Conservation (phyloP, 2,113 vertebrate genomes). For the Amphilophus citrinellus region DNA sequence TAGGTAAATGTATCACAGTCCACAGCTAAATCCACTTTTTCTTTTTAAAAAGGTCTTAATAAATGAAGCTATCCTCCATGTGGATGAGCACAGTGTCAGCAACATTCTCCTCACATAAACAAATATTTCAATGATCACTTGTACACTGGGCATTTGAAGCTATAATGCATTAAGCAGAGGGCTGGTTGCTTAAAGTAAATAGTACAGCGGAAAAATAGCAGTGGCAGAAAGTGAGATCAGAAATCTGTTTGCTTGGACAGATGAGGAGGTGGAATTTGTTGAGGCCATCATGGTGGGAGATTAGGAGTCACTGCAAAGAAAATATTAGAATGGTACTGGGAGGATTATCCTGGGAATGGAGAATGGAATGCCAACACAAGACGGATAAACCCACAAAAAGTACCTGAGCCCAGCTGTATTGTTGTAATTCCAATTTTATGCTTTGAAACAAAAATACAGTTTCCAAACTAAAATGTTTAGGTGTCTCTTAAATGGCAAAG, state of each 20-base stretch:
- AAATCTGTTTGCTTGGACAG: background rate
- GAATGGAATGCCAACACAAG: conserved; percentile 1
- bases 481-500: background rate
- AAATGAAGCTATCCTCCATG: background rate
- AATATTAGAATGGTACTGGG: background rate
- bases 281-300: background rate
- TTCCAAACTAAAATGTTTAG: background rate
- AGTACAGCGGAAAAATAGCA: background rate
- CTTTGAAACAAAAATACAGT: background rate
- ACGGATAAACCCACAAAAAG: background rate
- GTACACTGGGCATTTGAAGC: background rate
- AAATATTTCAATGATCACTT: background rate
- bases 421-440: background rate
- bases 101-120: background rate
- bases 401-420: background rate
- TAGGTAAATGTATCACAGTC: background rate
- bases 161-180: background rate
- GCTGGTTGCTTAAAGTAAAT: background rate
- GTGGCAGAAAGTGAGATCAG: background rate
- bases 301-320: background rate
- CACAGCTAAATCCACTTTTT: background rate
- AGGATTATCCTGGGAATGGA: background rate
- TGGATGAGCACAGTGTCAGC: accelerated
- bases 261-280: background rate
- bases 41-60: background rate